These are phyloP conservation scores for Dromaius novaehollandiae DNA, from an alignment of 2,113 vertebrate genomes.

Conservation along the genomic window DNA sequence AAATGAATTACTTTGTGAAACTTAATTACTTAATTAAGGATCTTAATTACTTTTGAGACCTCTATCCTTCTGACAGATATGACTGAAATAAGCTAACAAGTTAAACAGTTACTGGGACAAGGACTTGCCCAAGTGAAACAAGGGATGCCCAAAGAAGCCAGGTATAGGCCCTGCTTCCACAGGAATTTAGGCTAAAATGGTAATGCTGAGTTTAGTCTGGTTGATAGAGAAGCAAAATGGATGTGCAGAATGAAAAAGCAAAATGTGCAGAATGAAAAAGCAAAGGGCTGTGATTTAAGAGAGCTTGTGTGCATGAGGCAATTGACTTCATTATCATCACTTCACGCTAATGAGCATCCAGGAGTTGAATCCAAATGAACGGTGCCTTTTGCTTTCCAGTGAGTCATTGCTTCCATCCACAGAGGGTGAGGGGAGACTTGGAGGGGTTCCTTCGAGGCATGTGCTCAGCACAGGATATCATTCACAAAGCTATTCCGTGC, in stretches of 20 bases:
- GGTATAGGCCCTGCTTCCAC: not conserved
- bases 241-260: not conserved
- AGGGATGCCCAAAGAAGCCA: not conserved
- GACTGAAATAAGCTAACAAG: not conserved
- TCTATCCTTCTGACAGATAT: slow-evolving; percentile 8
- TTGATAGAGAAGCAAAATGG: not conserved
- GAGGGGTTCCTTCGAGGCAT: slow-evolving; percentile 31
- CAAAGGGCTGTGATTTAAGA: not conserved
- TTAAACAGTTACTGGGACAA: not conserved
- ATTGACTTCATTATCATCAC: not conserved
- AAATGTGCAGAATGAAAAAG: not conserved
- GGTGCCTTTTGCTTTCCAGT: not conserved
- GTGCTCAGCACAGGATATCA: not conserved
- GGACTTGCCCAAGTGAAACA: not conserved
- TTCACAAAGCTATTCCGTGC: slow-evolving; percentile 33
- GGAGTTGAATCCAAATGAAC: slow-evolving; percentile 1
- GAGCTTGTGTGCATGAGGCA: not conserved
- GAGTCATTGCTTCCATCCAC: slow-evolving; percentile 49
- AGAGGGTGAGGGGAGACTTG: not conserved
- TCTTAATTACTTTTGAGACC: slow-evolving; percentile 57
- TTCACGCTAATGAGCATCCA: not conserved
- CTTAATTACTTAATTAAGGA: slow-evolving; percentile 29
- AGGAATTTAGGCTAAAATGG: not conserved
- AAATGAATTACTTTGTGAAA: slow-evolving; percentile 11
- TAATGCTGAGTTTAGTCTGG: fast-evolving